These are phyloP conservation scores for Haemorhous mexicanus DNA, from an alignment of 2,113 vertebrate genomes.

Conservation along the genomic window DNA sequence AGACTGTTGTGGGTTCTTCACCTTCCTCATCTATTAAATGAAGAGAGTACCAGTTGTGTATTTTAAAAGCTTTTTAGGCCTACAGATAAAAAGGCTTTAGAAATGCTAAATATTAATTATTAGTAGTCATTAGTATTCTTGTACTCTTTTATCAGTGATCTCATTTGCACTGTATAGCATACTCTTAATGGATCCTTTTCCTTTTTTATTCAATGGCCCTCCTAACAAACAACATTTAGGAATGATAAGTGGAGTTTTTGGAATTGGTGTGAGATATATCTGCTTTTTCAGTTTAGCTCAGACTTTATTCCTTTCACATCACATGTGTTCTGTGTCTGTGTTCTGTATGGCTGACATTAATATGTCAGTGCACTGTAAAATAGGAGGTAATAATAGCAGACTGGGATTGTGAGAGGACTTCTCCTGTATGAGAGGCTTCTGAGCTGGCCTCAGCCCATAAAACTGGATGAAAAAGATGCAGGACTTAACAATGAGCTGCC, in stretches of 20 bases:
- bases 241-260: background rate
- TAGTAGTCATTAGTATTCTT: slow-evolving; percentile 35
- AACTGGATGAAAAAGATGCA: background rate
- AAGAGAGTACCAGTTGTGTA: background rate
- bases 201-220: background rate
- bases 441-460: background rate
- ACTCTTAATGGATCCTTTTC: background rate
- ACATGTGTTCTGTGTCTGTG: background rate
- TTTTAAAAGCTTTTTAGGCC: slow-evolving; percentile 2
- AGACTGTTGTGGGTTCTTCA: background rate
- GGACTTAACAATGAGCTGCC: background rate
- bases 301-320: background rate
- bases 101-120: slow-evolving; percentile 55
- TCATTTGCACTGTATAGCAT: background rate
- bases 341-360: background rate
- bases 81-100: slow-evolving; percentile 48
- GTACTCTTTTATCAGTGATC: slow-evolving; percentile 1
- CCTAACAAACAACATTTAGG: background rate
- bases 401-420: background rate
- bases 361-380: background rate
- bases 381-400: background rate
- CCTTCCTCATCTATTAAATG: background rate
- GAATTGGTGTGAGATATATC: background rate
- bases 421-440: background rate
- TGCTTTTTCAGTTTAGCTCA: background rate